phyloP scores from a whole-genome alignment of 2,113 vertebrate genomes.

The Plectropomus leopardus region DNA sequence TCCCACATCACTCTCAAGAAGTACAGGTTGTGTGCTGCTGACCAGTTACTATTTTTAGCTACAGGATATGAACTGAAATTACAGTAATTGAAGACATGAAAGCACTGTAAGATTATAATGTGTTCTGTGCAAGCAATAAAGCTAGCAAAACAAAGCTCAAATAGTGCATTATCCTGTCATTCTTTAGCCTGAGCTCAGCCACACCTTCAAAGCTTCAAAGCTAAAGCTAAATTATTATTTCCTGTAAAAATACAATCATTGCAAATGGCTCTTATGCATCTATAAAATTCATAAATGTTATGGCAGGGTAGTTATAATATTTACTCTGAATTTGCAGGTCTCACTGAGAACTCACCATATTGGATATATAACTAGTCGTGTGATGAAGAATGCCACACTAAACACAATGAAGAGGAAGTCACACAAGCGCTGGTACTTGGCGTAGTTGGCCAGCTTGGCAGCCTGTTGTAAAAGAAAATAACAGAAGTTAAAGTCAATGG shows the following conservation, averaged over 20 bases:
- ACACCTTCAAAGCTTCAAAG: background rate
- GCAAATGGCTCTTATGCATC: background rate
- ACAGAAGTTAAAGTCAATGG: slow-evolving; percentile 27
- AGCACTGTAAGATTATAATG: background rate
- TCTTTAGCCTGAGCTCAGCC: background rate
- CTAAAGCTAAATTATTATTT: background rate
- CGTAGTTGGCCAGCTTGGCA: slow-evolving; percentile 97
- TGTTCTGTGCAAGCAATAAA: background rate
- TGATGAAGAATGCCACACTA: slow-evolving; percentile 90
- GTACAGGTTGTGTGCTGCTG: background rate
- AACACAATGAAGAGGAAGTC: slow-evolving; percentile 94
- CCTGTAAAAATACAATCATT: background rate
- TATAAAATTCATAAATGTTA: background rate
- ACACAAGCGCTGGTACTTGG: slow-evolving; percentile 94
- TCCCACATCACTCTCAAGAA: background rate
- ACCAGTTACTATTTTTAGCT: background rate
- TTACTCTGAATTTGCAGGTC: background rate
- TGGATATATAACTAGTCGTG: slow-evolving; percentile 92
- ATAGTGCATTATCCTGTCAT: background rate
- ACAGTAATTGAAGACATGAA: background rate
- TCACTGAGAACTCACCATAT: slow-evolving; percentile 88
- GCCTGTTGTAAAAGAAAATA: slow-evolving; percentile 81
- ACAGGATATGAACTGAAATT: background rate
- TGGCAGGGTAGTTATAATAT: background rate
- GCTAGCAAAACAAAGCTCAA: too few relatives aligned